Evolutionary conservation across 2,113 vertebrate genomes (phyloP), one percentile per base, ranked within the genome.

Genomic region (Myrmecophaga tridactyla): DNA sequence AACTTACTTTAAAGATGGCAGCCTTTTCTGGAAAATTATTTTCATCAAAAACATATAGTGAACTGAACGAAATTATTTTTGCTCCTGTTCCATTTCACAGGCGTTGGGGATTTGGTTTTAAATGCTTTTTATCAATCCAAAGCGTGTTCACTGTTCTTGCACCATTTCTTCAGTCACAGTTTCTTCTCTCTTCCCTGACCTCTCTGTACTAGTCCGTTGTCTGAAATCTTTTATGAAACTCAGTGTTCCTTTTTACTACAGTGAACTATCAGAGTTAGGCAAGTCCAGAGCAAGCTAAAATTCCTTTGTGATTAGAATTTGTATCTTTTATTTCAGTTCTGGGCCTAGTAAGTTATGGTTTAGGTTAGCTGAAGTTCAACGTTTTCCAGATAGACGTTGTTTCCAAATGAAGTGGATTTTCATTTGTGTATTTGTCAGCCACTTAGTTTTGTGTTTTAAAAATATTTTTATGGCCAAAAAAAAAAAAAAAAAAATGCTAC

Each of bases 391-490:
- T 21, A 5, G 73, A 21, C 46, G 1, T 17, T 62, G 13, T 83
- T 58, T 85, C 80, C 36, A 27, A 2, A 20, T 14, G 20, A 9
- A 36, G 78, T 3, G 31, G 53, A 21, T 12, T 29, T 1, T n/a
- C 48, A 3, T 1, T 67, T 58, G 34, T 14, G 29, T 17, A 69
- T 80, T 29, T 29, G 14, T n/a, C 51, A 41, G 34, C 29, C 53
- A 7, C 21, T 23, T 25, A 34, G 13, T 41, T n/a, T 51, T 60
- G 23, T 86, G 43, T 73, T 70, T 73, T 39, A 34, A 43, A 56
- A 51, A 14, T 7, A 15, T 0, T 15, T 58, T 48, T 20, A 2
- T 0, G 0, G 34, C 48, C n/a, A n/a, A n/a, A n/a, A 14, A 62
- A 31, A 25, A n/a, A 56, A n/a, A n/a, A n/a, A 14, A 62, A 31